Percentiles rank a stretch among this genome's conserved stretches.
Conservation (phyloP, 2,888 invertebrate species). For the Helleia helle region DNA sequence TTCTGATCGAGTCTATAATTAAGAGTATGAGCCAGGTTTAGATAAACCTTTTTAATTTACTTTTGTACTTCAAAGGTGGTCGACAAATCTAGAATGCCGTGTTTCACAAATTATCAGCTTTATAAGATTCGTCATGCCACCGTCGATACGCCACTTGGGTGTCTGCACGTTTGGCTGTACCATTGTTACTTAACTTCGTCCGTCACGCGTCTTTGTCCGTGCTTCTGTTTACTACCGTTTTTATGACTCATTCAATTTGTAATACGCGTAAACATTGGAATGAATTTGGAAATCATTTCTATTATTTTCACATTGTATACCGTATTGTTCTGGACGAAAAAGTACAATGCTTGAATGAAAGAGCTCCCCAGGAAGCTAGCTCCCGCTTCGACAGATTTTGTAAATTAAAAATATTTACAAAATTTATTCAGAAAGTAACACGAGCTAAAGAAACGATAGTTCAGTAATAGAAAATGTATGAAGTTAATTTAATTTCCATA, state of each 20-base stretch:
- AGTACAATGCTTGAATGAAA: not conserved
- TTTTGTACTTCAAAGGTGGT: not conserved
- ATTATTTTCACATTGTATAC: slow-evolving; percentile 9
- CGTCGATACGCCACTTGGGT: slow-evolving; percentile 43
- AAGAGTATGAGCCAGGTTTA: no score
- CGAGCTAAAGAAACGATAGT: no score
- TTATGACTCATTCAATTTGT: slow-evolving; percentile 11
- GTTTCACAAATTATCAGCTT: slow-evolving; percentile 24
- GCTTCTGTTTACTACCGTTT: slow-evolving; percentile 34
- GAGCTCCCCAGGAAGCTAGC: slow-evolving; percentile 1
- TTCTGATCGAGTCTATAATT: no score
- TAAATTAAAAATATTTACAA: no score
- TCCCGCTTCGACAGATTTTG: not conserved
- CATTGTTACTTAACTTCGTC: slow-evolving; percentile 41
- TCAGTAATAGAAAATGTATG: no score
- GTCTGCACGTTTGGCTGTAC: slow-evolving; percentile 47
- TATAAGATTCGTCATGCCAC: slow-evolving; percentile 35
- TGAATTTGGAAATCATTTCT: slow-evolving; percentile 8
- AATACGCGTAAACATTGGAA: slow-evolving; percentile 7
- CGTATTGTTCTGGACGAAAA: slow-evolving; percentile 2
- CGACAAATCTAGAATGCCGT: slow-evolving; percentile 1
- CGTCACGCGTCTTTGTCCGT: slow-evolving; percentile 38
- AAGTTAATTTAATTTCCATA: no score
- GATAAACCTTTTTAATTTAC: no score
- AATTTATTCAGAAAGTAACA: no score